Conservation (phyloP, 2,797 vertebrate species). For the Siniperca undulata region DNA sequence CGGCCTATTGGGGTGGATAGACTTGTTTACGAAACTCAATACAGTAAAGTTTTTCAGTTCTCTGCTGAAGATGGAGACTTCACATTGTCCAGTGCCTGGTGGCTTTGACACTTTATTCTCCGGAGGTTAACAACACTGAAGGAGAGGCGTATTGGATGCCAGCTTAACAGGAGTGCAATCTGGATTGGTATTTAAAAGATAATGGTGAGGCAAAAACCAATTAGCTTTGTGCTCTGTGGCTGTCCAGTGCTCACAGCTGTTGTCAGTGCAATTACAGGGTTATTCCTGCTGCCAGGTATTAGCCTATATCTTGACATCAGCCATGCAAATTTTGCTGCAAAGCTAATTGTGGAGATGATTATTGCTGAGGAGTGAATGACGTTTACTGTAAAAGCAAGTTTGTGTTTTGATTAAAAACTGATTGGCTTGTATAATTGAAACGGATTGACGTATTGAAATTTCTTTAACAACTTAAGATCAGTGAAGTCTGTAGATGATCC, state of each 20-base stretch:
- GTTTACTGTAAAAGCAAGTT: neutral
- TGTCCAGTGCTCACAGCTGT: conserved; percentile 63
- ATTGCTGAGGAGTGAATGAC: conserved; percentile 6
- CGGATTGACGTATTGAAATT: too few relatives aligned
- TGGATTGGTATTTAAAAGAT: conserved; percentile 83
- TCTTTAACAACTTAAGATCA: too few relatives aligned
- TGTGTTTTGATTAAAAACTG: conserved; percentile 8
- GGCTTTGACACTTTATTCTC: conserved; percentile 70
- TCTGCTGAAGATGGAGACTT: conserved; percentile 56
- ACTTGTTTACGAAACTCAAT: conserved; percentile 33
- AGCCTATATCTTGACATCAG: conserved; percentile 42
- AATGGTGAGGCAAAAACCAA: conserved; percentile 78
- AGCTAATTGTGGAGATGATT: conserved; percentile 53
- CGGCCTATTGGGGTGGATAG: neutral
- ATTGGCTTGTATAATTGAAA: too few relatives aligned
- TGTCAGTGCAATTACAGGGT: conserved; percentile 72
- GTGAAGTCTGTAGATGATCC: too few relatives aligned
- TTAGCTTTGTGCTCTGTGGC: conserved; percentile 75
- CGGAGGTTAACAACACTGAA: conserved; percentile 73
- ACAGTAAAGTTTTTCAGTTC: conserved; percentile 38
- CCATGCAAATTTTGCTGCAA: conserved; percentile 42
- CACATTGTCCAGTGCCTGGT: conserved; percentile 25
- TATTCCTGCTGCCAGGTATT: conserved; percentile 47
- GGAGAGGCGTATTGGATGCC: conserved; percentile 64
- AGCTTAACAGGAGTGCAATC: conserved; percentile 72